phyloP scores from a whole-genome alignment of 2,113 vertebrate genomes.

The Austrofundulus limnaeus region DNA sequence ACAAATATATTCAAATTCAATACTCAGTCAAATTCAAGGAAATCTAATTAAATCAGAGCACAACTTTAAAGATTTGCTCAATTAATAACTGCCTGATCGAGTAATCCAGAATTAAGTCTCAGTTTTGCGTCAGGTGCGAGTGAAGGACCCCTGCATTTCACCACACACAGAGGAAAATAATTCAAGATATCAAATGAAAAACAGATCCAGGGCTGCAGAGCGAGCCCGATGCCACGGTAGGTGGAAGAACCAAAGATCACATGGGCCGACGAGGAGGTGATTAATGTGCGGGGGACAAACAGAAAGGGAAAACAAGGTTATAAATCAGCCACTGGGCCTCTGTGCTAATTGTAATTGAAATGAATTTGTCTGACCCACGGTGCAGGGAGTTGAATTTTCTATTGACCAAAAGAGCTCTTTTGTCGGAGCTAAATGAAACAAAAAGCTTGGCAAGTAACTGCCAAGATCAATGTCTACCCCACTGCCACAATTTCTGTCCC shows the following conservation, averaged over 20 bases:
- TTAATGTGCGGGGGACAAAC: slow-evolving; percentile 69
- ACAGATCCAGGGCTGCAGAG: slow-evolving; percentile 57
- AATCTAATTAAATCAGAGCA: slow-evolving; percentile 14
- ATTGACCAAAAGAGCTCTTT: slow-evolving; percentile 66
- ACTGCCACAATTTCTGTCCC: slow-evolving; percentile 12
- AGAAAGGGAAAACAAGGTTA: slow-evolving; percentile 75
- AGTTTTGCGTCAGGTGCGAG: slow-evolving; percentile 27
- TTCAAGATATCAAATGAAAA: slow-evolving; percentile 6
- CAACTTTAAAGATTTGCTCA: slow-evolving; percentile 10
- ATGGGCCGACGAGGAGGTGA: slow-evolving; percentile 65
- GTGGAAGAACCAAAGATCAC: slow-evolving; percentile 78
- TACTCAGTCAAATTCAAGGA: slow-evolving; percentile 11
- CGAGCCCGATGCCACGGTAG: slow-evolving; percentile 71
- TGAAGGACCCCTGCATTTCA: slow-evolving; percentile 63
- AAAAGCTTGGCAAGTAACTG: slow-evolving; percentile 12
- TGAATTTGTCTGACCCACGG: slow-evolving; percentile 70
- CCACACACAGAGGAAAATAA: slow-evolving; percentile 20
- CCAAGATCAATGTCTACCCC: slow-evolving; percentile 38
- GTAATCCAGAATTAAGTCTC: slow-evolving; percentile 9
- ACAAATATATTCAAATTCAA: slow-evolving; percentile 4
- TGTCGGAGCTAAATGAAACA: slow-evolving; percentile 64
- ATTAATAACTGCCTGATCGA: too few species aligned
- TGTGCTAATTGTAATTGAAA: slow-evolving; percentile 82
- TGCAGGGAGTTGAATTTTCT: slow-evolving; percentile 68
- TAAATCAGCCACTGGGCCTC: slow-evolving; percentile 75